phyloP scores from a whole-genome alignment of 2,113 vertebrate species.

The Dasyprocta punctata region DNA sequence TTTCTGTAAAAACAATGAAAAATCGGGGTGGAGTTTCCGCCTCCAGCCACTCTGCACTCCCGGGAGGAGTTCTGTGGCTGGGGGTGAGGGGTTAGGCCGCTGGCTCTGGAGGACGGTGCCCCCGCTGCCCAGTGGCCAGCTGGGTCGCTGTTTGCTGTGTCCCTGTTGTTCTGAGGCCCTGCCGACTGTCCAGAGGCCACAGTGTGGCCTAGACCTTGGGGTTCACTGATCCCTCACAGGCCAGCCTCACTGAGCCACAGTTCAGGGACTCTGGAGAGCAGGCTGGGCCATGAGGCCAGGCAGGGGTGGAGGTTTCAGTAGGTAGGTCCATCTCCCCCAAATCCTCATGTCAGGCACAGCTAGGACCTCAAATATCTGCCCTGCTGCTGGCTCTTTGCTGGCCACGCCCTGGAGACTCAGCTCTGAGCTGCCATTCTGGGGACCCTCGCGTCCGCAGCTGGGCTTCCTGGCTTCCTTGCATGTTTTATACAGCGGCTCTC shows the following conservation, averaged over 20 bases:
- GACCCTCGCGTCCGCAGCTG: too few relatives aligned
- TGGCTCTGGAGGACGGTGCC: accelerated
- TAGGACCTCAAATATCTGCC: not conserved
- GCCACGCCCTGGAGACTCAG: accelerated
- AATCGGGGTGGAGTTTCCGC: conserved; percentile 73
- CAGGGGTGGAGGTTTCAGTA: not conserved
- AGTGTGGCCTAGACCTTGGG: accelerated
- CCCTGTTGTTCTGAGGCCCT: not conserved
- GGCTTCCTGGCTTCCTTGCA: not conserved
- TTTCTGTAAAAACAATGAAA: conserved; percentile 79
- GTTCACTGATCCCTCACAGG: not conserved
- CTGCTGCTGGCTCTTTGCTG: not conserved
- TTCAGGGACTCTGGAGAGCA: not conserved
- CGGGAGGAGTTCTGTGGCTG: not conserved
- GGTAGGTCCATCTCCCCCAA: accelerated
- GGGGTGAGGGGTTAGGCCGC: not conserved
- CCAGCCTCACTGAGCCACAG: not conserved
- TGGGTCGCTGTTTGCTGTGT: not conserved
- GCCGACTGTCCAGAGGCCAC: accelerated
- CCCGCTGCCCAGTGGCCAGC: not conserved
- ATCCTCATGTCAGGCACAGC: not conserved
- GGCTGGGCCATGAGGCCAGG: not conserved
- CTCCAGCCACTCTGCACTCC: not conserved
- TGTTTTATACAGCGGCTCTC: not conserved
- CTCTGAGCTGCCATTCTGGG: too few relatives aligned